These are phyloP conservation scores for Enteromius argenteus DNA, from an alignment of 2,797 vertebrate species.

Conservation along the genomic window DNA sequence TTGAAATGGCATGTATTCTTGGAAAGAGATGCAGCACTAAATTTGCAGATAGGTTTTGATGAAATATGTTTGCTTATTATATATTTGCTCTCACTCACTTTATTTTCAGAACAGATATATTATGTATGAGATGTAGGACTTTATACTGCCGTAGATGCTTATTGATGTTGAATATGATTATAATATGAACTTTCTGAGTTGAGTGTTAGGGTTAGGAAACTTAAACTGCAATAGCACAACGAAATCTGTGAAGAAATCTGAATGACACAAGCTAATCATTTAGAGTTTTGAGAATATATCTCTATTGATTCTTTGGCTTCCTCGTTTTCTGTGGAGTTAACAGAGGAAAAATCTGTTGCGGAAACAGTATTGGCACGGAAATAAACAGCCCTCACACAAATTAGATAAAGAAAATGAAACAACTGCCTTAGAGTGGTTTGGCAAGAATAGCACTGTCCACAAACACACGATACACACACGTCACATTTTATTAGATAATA, in stretches of 20 bases:
- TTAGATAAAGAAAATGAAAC: constrained; percentile 27
- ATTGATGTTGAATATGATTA: constrained; percentile 14
- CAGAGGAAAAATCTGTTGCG: constrained; percentile 6
- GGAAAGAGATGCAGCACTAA: constrained; percentile 64
- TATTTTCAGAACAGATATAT: constrained; percentile 13
- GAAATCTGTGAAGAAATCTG: neutral
- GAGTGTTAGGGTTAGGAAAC: neutral
- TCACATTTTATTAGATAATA: neutral
- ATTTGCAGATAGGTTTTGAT: constrained; percentile 76
- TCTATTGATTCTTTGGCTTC: neutral
- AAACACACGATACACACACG: neutral
- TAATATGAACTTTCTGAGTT: neutral
- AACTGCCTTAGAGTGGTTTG: constrained; percentile 15
- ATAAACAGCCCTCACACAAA: constrained; percentile 22
- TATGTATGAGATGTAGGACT: neutral
- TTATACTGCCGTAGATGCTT: neutral
- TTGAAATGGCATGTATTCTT: constrained; percentile 70
- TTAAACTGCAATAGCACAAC: neutral
- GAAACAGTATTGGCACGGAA: constrained; percentile 1
- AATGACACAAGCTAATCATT: neutral
- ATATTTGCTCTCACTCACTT: constrained; percentile 3
- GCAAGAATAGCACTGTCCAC: neutral
- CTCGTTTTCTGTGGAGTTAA: neutral
- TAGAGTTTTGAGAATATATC: neutral
- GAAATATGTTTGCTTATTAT: constrained; percentile 23